A percentile compares a stretch with the other conserved stretches of the same genome.
Evolutionary conservation across 2,797 vertebrate genomes (phyloP).

Genomic region (Liasis olivaceus): DNA sequence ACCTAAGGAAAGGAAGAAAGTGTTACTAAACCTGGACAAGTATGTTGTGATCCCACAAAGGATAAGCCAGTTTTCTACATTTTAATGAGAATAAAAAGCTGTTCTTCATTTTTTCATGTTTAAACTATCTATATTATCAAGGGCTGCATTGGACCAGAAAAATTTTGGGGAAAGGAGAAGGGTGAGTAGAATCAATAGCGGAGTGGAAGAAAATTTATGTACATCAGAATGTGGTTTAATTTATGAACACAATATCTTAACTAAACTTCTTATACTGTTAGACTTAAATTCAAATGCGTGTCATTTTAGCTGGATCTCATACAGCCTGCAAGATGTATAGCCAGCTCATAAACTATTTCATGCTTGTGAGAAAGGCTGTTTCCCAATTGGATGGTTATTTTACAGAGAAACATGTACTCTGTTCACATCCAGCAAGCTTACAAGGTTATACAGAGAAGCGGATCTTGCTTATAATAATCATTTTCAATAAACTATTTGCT

Average conservation of each 20-base stretch:
- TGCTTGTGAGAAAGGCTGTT: slow-evolving; percentile 32
- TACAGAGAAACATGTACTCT: slow-evolving; percentile 27
- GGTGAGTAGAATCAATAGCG: neutral
- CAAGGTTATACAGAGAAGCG: neutral
- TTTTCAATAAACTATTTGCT: slow-evolving; percentile 8
- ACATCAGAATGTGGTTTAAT: neutral
- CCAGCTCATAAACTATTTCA: slow-evolving; percentile 35
- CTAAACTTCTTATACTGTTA: slow-evolving; percentile 18
- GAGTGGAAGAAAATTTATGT: neutral
- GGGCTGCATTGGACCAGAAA: neutral
- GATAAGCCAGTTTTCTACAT: neutral
- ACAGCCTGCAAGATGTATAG: slow-evolving; percentile 34
- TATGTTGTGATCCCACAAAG: fast-evolving
- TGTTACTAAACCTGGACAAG: neutral
- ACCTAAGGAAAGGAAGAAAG: neutral
- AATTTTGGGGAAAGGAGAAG: neutral
- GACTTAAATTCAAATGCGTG: slow-evolving; percentile 25
- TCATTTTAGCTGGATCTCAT: slow-evolving; percentile 22
- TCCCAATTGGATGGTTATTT: neutral
- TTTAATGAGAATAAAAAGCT: neutral
- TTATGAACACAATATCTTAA: neutral
- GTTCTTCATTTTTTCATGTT: neutral
- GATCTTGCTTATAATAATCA: neutral
- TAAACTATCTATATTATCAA: neutral
- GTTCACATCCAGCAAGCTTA: neutral